Conservation (phyloP, 2,113 vertebrate genomes). For the Halcyon senegalensis region DNA sequence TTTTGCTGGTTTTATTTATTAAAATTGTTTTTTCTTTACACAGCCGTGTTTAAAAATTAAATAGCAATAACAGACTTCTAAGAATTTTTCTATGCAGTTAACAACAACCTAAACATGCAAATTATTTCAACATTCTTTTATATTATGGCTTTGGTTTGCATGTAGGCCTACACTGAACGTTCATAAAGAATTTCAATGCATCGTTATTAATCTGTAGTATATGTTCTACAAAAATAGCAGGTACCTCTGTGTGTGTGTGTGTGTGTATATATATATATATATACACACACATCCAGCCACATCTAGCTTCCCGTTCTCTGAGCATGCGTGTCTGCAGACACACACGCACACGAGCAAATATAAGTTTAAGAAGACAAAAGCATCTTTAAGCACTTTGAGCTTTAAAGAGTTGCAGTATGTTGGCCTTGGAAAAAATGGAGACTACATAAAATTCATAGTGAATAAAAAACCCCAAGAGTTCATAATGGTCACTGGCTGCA, state of each 20-base stretch:
- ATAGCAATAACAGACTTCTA: not conserved
- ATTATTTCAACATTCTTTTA: not conserved
- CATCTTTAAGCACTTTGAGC: not conserved
- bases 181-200: not conserved
- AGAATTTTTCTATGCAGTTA: not conserved
- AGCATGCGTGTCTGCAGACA: not conserved
- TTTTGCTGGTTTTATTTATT: conserved; percentile 26
- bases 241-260: not conserved
- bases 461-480: conserved; percentile 18
- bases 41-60: not conserved
- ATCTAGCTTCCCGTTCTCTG: not conserved
- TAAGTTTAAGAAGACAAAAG: not conserved
- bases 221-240: not conserved
- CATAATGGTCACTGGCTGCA: not conserved
- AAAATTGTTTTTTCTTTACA: not conserved
- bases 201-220: not conserved
- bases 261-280: too few species aligned
- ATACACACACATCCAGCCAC: not conserved
- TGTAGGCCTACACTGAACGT: not conserved
- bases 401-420: not conserved
- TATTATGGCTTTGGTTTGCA: not conserved
- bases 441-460: not conserved
- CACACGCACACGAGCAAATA: not conserved
- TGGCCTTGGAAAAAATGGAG: not conserved
- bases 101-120: not conserved